Base-by-base conservation (phyloP, 2,888 invertebrate species). In the Thecocarcelia acutangulata region DNA sequence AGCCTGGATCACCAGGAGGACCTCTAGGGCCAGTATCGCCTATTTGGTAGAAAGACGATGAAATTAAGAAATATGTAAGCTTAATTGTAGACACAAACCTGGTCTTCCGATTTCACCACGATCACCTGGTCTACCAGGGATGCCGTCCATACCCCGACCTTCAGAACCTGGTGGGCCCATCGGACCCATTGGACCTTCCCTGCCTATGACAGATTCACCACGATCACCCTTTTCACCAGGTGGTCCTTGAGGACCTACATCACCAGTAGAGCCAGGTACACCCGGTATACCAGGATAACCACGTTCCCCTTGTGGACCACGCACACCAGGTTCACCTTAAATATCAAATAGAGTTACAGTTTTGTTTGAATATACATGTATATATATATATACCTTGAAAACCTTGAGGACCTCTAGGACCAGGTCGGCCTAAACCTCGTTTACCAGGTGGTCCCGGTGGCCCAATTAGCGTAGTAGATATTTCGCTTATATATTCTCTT, bases 231-330 rank as follows among this genome's bases (percentile, higher is more conserved):
- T 95, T 76, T 94, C 94, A 0, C 96, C 96, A 2, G 85, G 82
- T 1, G 75, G 40, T 1, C 96, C 95, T 6, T 91, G 87, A 0
- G 90, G 87, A 0, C 96, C 96, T 1, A 73, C 56, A 11, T 85
- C 79, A 11, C 89, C 89, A 0, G 93, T 93, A 63, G 93, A 88
- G 2, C 96, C 96, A 3, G 93, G 93, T 46, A 93, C 91, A 0
- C 96, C 97, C 4, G 93, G 92, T 82, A 93, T 92, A 0, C 96
- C 96, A 46, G 94, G 94, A 81, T 94, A 94, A 15, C 96, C 96
- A 86, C 93, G 92, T 84, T 93, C 93, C 0, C 96, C 96, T 3
- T 91, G 87, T 0, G 90, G 87, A 2, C 96, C 96, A 0, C 80
- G 83, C 12, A 40, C 44, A n/a, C 88, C 88, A 0, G 94, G 93